Base-by-base conservation (phyloP, 2,797 vertebrate species). In the Myripristis jacobus region DNA sequence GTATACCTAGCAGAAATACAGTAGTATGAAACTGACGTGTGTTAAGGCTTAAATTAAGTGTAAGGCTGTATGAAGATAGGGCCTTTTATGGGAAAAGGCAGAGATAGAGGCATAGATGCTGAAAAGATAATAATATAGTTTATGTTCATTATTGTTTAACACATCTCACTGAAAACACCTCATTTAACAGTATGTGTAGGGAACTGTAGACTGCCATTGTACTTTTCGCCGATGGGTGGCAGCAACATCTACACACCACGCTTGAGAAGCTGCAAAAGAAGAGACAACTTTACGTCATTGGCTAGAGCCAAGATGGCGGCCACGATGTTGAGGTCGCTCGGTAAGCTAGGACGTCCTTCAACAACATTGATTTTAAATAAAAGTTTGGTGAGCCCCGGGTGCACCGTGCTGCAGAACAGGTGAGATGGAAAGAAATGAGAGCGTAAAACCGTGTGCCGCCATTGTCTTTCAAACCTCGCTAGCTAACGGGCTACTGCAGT, bases 331-430 rank as follows among this genome's bases (percentile, higher is more conserved):
- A 94, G 94, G 94, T 93, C 93, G 94, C 85, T 95, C 4, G 56
- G 65, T 1, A 93, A 83, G 75, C 66, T 94, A 62, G 89, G 92
- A 92, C 93, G 94, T 93, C 94, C 94, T 95, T 95, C 94, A 94
- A 75, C 82, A 43, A 91, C 86, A 88, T n/a, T 91, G 15, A 66
- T 94, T 44, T 83, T 93, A 73, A 92, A 86, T 16, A 87, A 46
- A 63, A 86, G 77, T 77, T 22, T 80, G 15, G 48, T 88, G 46
- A 87, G 72, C 6, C 92, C 93, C 4, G 64, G 87, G 19, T 94
- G 92, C 34, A 66, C 70, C 47, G 81, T 93, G 6, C 84, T 94
- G 66, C 93, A 93, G 47, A 93, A 78, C 76, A 93, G 94, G 94
- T 94, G 75, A 50, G 89, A n/a, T 0, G 0, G 38, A 12, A 10